Percentiles rank a stretch among this genome's conserved stretches.
These are phyloP conservation scores for Notamacropus eugenii DNA, from an alignment of 2,797 vertebrate genomes.

Conservation along the genomic window DNA sequence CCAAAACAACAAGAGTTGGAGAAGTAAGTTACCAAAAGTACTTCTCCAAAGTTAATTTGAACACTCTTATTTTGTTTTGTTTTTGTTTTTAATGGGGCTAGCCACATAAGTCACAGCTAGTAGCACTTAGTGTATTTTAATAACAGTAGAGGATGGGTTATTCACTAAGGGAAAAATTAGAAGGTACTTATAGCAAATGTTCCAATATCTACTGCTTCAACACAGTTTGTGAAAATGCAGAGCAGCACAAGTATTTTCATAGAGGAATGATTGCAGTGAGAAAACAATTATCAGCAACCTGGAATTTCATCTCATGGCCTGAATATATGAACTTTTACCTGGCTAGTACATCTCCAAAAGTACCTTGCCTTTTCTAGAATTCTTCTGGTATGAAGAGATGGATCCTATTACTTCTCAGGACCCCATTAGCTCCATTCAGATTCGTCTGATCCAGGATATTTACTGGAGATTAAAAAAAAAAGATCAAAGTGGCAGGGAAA, in stretches of 20 bases:
- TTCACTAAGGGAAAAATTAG: neutral
- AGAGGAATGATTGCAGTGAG: neutral
- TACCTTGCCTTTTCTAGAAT: neutral
- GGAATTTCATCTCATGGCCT: neutral
- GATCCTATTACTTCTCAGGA: neutral
- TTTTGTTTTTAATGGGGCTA: neutral
- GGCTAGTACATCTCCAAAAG: neutral
- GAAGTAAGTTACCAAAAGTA: conserved; percentile 44
- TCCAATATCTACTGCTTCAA: neutral
- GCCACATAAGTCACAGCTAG: neutral
- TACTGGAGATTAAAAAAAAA: neutral
- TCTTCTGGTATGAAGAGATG: neutral
- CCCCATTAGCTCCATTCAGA: neutral
- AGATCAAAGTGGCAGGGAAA: no score
- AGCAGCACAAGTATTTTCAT: neutral
- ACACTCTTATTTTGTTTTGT: neutral
- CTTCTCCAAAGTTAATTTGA: neutral
- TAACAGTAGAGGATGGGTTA: neutral
- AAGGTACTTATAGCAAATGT: neutral
- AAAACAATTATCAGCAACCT: no score
- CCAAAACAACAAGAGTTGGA: conserved; percentile 32
- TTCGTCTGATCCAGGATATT: neutral
- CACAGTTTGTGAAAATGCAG: neutral
- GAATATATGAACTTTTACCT: neutral
- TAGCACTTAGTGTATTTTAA: neutral